Conservation (phyloP, 2,797 vertebrate species). For the Linurgus olivaceus region DNA sequence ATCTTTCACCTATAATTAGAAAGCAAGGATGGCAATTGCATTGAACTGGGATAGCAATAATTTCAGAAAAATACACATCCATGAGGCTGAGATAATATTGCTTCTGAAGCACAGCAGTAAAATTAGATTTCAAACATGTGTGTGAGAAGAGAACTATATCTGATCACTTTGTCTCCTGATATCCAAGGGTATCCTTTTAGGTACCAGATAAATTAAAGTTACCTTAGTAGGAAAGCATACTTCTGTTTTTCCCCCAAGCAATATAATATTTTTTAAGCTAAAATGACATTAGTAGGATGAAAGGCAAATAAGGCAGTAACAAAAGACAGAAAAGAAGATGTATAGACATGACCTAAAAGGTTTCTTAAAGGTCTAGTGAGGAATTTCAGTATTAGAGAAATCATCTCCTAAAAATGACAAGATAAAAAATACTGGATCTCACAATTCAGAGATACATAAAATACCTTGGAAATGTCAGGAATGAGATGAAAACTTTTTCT, state of each 20-base stretch:
- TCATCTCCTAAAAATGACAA: background rate
- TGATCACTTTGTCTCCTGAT: background rate
- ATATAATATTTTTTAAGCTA: background rate
- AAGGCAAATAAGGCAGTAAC: background rate
- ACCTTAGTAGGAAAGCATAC: background rate
- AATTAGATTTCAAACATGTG: background rate
- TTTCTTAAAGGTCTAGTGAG: background rate
- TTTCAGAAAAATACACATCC: conserved; percentile 29
- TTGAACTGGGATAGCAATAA: background rate
- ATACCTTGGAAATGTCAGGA: background rate
- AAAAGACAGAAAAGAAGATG: background rate
- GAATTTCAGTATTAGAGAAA: background rate
- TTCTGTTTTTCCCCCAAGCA: background rate
- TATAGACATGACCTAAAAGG: background rate
- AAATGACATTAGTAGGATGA: background rate
- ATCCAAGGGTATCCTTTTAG: background rate
- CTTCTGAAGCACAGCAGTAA: background rate
- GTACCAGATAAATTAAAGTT: background rate
- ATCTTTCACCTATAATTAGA: background rate
- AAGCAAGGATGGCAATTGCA: background rate
- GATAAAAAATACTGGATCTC: background rate
- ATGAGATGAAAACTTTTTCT: background rate
- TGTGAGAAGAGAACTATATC: background rate
- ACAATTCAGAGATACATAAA: background rate
- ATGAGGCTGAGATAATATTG: background rate